Conservation (phyloP, 2,797 vertebrate genomes). For the Cirrhinus mrigala region DNA sequence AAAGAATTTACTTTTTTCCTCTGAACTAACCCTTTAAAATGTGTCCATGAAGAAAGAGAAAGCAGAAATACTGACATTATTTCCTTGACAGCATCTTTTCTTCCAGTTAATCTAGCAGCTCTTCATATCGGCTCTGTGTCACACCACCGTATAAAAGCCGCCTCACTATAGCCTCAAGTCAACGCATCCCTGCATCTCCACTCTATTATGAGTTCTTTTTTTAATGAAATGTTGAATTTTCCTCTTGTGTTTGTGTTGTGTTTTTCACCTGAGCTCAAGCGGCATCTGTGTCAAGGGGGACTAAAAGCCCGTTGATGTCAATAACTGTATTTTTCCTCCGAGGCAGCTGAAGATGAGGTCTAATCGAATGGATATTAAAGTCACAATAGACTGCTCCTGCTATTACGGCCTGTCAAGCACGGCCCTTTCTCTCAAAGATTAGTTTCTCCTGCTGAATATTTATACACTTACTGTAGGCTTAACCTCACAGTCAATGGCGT, state of each 20-base stretch:
- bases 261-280: conserved; percentile 64
- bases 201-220: conserved; percentile 19
- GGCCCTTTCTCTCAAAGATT: conserved; percentile 75
- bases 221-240: conserved; percentile 3
- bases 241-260: conserved; percentile 44
- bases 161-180: conserved; percentile 24
- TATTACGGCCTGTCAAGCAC: conserved; percentile 79
- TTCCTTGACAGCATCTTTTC: not conserved
- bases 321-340: conserved; percentile 72
- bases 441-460: conserved; percentile 79
- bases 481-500: conserved; percentile 55
- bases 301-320: conserved; percentile 74
- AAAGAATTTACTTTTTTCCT: not conserved
- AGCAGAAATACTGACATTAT: not conserved
- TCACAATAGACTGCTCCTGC: conserved; percentile 81
- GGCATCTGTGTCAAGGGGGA: conserved; percentile 52
- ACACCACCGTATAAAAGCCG: not conserved
- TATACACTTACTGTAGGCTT: conserved; percentile 72
- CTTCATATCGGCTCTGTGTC: not conserved
- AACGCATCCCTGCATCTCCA: not conserved
- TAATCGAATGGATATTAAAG: conserved; percentile 82
- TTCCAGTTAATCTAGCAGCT: not conserved
- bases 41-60: not conserved
- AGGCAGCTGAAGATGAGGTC: conserved; percentile 76
- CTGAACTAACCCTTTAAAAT: not conserved